A percentile compares a stretch with the other conserved stretches of the same genome.
These are phyloP conservation scores for Nannoperca australis DNA, from an alignment of 2,797 vertebrate species.

Conservation along the genomic window DNA sequence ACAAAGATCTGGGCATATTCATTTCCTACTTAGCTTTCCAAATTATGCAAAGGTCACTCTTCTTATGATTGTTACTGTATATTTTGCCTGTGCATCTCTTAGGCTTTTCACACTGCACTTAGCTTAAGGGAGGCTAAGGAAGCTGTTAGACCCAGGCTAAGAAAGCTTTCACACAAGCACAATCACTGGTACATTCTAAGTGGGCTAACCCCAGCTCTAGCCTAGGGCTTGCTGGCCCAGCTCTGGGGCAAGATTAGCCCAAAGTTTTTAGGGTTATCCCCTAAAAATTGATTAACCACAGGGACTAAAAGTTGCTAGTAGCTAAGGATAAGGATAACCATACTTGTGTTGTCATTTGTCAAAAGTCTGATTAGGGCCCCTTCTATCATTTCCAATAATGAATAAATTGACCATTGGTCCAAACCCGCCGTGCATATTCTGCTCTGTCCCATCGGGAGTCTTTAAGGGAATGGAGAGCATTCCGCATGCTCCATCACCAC, in stretches of 20 bases:
- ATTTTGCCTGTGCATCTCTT: neutral
- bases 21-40: neutral
- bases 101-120: no score
- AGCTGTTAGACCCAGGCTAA: no score
- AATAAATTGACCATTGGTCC: slow-evolving; percentile 22
- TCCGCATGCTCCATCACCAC: neutral
- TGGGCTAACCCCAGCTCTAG: no score
- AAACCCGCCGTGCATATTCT: slow-evolving; percentile 17
- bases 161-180: no score
- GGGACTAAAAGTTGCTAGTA: no score
- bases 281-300: no score
- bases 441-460: slow-evolving; percentile 6
- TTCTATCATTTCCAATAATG: slow-evolving; percentile 11
- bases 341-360: neutral
- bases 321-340: no score
- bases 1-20: neutral
- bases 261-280: no score
- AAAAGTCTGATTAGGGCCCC: neutral
- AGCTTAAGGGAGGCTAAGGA: no score
- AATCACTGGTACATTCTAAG: no score
- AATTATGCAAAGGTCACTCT: neutral
- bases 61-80: neutral
- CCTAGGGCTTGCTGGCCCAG: no score
- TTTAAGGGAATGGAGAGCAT: slow-evolving; percentile 4
- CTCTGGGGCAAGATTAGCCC: no score